These are phyloP conservation scores for Atlantisia rogersi DNA, from an alignment of 2,113 vertebrate genomes.

Conservation along the genomic window DNA sequence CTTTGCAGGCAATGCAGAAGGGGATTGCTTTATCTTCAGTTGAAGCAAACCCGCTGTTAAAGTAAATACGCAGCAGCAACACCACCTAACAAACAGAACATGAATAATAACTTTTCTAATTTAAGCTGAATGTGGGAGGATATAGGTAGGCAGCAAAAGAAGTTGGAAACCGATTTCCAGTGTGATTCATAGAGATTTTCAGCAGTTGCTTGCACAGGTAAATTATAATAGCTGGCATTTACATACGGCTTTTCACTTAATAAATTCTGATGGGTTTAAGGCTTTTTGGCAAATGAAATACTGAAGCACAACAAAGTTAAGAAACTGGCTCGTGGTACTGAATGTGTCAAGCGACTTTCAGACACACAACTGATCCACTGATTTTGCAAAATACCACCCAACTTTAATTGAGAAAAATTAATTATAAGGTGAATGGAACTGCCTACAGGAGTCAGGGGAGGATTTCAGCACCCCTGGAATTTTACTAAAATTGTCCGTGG, in stretches of 20 bases:
- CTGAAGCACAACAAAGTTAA: neutral
- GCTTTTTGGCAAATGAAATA: neutral
- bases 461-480: neutral
- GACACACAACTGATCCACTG: neutral
- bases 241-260: neutral
- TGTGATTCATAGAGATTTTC: constrained; percentile 56
- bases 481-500: neutral
- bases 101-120: constrained; percentile 66
- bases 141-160: constrained; percentile 54
- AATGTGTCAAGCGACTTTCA: neutral
- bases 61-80: constrained; percentile 42
- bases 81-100: constrained; percentile 53
- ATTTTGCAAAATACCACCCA: neutral
- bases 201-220: constrained; percentile 40
- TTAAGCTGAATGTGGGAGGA: constrained; percentile 64
- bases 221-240: constrained; percentile 28
- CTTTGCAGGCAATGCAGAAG: neutral
- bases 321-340: neutral
- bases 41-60: constrained; percentile 32
- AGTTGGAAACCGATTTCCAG: constrained; percentile 28
- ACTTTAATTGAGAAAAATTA: neutral
- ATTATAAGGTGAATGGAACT: neutral
- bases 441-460: neutral
- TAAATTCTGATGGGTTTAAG: neutral
- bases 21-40: neutral